These are phyloP conservation scores for Steromphala cineraria DNA, from an alignment of 2,888 invertebrate species.

Conservation along the genomic window DNA sequence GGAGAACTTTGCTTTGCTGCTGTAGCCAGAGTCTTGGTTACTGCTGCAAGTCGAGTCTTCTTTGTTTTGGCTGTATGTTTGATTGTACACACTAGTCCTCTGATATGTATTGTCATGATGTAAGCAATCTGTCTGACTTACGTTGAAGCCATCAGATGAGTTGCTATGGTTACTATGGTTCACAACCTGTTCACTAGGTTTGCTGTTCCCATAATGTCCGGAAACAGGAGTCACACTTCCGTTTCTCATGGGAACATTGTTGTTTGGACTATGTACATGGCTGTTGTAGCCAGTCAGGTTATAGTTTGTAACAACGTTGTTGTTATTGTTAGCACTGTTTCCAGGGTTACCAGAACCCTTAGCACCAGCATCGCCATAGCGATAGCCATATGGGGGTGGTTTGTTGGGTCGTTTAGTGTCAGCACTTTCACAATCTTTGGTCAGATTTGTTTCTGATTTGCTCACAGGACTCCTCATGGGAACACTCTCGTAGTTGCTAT, in stretches of 20 bases:
- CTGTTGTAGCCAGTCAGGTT: not conserved
- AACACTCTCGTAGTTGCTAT: not conserved
- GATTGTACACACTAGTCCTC: constrained; percentile 19
- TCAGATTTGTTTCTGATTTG: constrained; percentile 26
- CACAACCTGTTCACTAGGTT: not conserved
- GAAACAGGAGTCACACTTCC: not conserved
- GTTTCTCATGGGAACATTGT: not conserved
- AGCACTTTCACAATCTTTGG: not conserved
- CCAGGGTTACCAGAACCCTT: not conserved
- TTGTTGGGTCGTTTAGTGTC: not conserved
- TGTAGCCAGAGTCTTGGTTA: constrained; percentile 87
- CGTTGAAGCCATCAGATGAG: not conserved
- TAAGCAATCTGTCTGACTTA: constrained; percentile 27
- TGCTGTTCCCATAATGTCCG: not conserved
- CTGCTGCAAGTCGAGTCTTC: constrained; percentile 69
- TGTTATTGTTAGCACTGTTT: constrained; percentile 14
- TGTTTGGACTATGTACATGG: constrained; percentile 5
- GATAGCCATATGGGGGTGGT: constrained; percentile 3
- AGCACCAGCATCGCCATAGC: not conserved
- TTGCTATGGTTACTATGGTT: constrained; percentile 6
- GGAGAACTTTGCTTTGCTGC: constrained; percentile 79
- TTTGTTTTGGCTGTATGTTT: constrained; percentile 42
- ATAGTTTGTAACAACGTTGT: not conserved
- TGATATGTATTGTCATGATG: constrained; percentile 31
- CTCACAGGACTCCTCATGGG: not conserved